Evolutionary conservation across 2,888 invertebrate genomes (phyloP), one percentile per base, ranked within the genome.

Genomic region (Sphinx pinastri): DNA sequence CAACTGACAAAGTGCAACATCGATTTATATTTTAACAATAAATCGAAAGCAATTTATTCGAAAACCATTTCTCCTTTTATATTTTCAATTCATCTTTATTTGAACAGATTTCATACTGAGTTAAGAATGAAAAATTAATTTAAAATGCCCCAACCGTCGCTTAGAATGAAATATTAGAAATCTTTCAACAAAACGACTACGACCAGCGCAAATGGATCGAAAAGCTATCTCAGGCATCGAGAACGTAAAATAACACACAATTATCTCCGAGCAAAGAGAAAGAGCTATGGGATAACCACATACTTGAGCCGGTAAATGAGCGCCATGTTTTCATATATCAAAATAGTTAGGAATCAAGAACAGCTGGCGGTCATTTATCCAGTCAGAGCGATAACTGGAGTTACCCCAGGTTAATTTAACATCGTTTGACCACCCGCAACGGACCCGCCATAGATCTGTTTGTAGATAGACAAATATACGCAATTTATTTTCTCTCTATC

Each of bases 351-450:
- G 67, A 63, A 70, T 63, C 58, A 19, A 71, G 69, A 69, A 54
- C 60, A 70, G 57, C 68, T 68, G 68, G 47, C 70, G 66, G 60
- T 13, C 16, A 52, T 52, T 52, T 58, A 68, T 52, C 19, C 52
- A 54, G 19, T 14, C 38, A 54, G 45, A 52, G 45, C 19, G 16
- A 68, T 68, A 72, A 68, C 68, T 67, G 63, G 66, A 69, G 68
- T 70, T 66, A 68, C 68, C 59, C 45, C 71, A 71, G 72, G 76
- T 78, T 79, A 81, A 83, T 84, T 80, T 82, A 79, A 80, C 71
- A 72, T 77, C 76, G 76, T 78, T 72, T 79, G 80, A 78, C 75
- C 72, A 71, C 68, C 69, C 69, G 69, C 78, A 79, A 79, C 76
- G 75, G 72, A 76, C 77, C 78, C 73, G 71, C 69, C 69, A 75